Conservation (phyloP, 2,888 invertebrate species). For the Uloborus plumipes region DNA sequence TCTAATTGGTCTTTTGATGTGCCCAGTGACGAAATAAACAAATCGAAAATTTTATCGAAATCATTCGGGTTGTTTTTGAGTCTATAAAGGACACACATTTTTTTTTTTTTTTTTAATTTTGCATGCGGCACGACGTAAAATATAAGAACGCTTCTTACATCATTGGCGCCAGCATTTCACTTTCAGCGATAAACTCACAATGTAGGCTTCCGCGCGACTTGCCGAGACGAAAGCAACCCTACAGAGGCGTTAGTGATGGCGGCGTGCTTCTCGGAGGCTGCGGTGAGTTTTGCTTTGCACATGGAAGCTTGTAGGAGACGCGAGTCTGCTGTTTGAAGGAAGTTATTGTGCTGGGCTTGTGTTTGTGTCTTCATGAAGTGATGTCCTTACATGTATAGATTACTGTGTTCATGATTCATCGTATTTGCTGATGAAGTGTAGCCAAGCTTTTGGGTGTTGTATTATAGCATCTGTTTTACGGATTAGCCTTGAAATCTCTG, state of each 20-base stretch:
- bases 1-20: too few species aligned
- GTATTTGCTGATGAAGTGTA: slow-evolving; percentile 32
- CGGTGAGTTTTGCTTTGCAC: slow-evolving; percentile 31
- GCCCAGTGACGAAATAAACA: too few species aligned
- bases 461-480: slow-evolving; percentile 48
- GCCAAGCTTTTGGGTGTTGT: slow-evolving; percentile 36
- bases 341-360: slow-evolving; percentile 45
- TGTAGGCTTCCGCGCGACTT: too few species aligned
- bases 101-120: too few species aligned
- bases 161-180: too few species aligned
- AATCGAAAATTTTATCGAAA: too few species aligned
- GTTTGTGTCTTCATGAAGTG: slow-evolving; percentile 29
- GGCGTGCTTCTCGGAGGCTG: slow-evolving; percentile 49
- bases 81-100: too few species aligned
- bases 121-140: too few species aligned
- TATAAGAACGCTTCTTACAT: too few species aligned
- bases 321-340: slow-evolving; percentile 52
- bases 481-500: slow-evolving; percentile 25
- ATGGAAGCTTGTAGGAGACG: slow-evolving; percentile 44
- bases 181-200: too few species aligned
- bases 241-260: slow-evolving; percentile 61
- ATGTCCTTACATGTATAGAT: slow-evolving; percentile 43
- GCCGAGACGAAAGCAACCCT: slow-evolving; percentile 27
- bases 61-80: too few species aligned
- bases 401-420: slow-evolving; percentile 42